phyloP scores from a whole-genome alignment of 2,888 invertebrate genomes.

The Rutpela maculata region DNA sequence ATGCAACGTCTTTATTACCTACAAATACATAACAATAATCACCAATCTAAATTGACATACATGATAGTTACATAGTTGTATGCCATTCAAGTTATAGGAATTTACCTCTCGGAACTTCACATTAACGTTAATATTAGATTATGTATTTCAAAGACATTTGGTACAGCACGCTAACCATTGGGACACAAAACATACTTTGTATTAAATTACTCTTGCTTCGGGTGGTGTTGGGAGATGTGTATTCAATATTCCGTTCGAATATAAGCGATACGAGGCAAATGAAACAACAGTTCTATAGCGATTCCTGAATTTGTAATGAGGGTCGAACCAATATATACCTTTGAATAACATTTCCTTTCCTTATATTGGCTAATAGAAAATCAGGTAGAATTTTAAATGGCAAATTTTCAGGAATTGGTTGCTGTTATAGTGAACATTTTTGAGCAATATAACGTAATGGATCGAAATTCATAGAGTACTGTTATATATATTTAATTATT shows the following conservation, averaged over 20 bases:
- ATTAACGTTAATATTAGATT: slow-evolving; percentile 28
- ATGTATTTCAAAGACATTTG: slow-evolving; percentile 27
- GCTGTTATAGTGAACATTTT: too few relatives aligned
- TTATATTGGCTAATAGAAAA: background rate
- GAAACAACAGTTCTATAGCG: slow-evolving; percentile 20
- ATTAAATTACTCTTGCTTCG: slow-evolving; percentile 36
- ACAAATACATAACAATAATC: background rate
- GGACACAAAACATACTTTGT: slow-evolving; percentile 34
- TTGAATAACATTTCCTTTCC: slow-evolving; percentile 10
- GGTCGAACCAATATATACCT: slow-evolving; percentile 7
- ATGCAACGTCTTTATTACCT: background rate
- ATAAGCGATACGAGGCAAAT: slow-evolving; percentile 30
- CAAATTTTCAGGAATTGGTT: background rate
- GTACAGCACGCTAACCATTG: background rate
- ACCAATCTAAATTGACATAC: background rate
- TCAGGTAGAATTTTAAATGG: background rate
- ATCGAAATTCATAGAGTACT: too few relatives aligned
- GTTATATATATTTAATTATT: too few relatives aligned
- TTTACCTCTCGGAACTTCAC: background rate
- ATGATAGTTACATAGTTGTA: background rate
- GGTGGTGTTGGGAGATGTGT: slow-evolving; percentile 8
- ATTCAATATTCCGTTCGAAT: slow-evolving; percentile 33
- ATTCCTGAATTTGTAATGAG: slow-evolving; percentile 19
- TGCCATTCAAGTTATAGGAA: background rate
- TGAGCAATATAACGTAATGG: too few relatives aligned